phyloP scores from a whole-genome alignment of 2,888 invertebrate genomes.

The Caenorhabditis sp. region DNA sequence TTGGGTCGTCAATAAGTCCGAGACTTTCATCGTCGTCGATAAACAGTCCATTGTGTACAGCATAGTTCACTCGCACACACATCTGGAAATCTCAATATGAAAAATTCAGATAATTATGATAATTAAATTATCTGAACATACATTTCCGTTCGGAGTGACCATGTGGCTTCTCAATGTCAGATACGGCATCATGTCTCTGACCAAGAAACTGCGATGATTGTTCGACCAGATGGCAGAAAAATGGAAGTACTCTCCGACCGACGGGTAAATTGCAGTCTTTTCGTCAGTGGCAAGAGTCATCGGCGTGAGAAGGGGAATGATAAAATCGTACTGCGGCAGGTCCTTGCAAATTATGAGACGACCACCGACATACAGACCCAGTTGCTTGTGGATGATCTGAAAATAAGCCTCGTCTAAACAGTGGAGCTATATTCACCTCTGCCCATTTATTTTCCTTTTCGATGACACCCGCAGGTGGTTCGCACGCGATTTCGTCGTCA shows the following conservation, averaged over 20 bases:
- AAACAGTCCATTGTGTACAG: constrained; percentile 23
- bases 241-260: constrained; percentile 48
- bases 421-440: too few species aligned
- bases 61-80: constrained; percentile 23
- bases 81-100: too few species aligned
- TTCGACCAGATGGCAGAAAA: constrained; percentile 47
- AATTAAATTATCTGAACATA: too few species aligned
- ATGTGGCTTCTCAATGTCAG: constrained; percentile 24
- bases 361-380: constrained; percentile 50
- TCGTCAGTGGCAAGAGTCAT: not conserved
- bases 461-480: constrained; percentile 7
- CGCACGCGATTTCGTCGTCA: constrained; percentile 37
- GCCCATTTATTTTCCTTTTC: constrained; percentile 44
- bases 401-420: not conserved
- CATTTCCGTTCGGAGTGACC: constrained; percentile 30
- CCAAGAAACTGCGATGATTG: constrained; percentile 36
- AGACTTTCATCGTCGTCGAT: constrained; percentile 32
- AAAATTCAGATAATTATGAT: too few species aligned
- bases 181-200: constrained; percentile 23
- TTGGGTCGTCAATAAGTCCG: constrained; percentile 61
- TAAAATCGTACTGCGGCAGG: constrained; percentile 55
- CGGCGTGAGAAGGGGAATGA: constrained; percentile 40
- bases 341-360: constrained; percentile 47
- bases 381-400: constrained; percentile 33
- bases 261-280: constrained; percentile 19